phyloP scores from a whole-genome alignment of 2,797 vertebrate species.

The Syngnathus rostellatus region DNA sequence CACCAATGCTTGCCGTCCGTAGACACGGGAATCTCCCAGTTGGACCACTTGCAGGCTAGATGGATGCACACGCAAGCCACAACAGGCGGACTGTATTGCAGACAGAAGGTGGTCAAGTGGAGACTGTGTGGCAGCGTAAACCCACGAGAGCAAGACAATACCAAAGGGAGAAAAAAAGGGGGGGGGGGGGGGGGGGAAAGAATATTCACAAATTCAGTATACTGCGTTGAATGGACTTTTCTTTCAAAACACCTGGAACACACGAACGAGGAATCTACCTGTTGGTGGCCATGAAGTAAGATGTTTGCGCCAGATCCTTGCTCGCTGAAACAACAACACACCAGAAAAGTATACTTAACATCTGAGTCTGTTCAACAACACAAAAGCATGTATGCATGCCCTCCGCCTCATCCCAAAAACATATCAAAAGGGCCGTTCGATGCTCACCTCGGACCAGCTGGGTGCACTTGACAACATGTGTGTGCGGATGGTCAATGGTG shows the following conservation, averaged over 20 bases:
- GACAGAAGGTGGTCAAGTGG: slow-evolving; percentile 97
- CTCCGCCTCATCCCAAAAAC: not conserved
- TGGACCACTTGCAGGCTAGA: slow-evolving; percentile 99
- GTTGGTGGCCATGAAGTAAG: slow-evolving; percentile 99
- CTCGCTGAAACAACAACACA: slow-evolving; percentile 80
- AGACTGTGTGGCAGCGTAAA: slow-evolving; percentile 70
- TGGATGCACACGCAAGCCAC: slow-evolving; percentile 99
- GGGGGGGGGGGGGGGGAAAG: not conserved
- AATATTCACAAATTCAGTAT: slow-evolving; percentile 23
- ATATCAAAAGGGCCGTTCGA: not conserved
- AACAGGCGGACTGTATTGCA: slow-evolving; percentile 96
- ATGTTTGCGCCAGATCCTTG: slow-evolving; percentile 99
- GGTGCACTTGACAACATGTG: slow-evolving; percentile 92
- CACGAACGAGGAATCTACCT: slow-evolving; percentile 71
- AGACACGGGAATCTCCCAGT: slow-evolving; percentile 99
- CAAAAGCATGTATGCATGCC: too few species aligned
- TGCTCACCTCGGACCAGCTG: slow-evolving; percentile 89
- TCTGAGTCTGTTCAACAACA: not conserved
- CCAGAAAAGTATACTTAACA: slow-evolving; percentile 42
- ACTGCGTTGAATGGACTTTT: slow-evolving; percentile 14
- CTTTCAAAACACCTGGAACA: not conserved
- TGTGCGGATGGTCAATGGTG: slow-evolving; percentile 95
- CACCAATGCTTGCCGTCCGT: slow-evolving; percentile 99
- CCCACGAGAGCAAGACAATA: slow-evolving; percentile 22
- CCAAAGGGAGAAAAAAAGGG: not conserved